Evolutionary conservation across 2,888 invertebrate genomes (phyloP).

Genomic region (Operophtera brumata): DNA sequence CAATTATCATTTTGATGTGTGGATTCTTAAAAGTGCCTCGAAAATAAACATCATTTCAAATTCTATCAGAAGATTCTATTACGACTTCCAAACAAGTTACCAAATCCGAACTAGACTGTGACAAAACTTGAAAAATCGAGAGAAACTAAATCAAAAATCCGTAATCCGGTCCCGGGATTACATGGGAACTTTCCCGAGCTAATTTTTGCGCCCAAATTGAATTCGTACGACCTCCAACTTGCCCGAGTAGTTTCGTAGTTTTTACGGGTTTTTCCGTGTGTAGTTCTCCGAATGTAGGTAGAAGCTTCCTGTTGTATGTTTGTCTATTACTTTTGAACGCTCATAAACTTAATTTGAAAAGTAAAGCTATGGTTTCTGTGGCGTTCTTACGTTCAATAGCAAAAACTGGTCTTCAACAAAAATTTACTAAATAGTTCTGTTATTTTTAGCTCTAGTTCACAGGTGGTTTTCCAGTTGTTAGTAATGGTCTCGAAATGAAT

Average conservation of each 20-base stretch:
- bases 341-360: background rate
- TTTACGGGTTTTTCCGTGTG: constrained; percentile 19
- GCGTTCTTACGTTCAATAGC: too few species aligned
- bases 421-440: too few species aligned
- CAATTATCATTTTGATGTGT: too few species aligned
- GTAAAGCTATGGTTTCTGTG: background rate
- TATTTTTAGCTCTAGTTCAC: too few species aligned
- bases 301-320: background rate
- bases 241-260: constrained; percentile 26
- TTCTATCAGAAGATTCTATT: constrained; percentile 6
- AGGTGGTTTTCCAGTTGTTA: too few species aligned
- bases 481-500: too few species aligned
- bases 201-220: constrained; percentile 51
- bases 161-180: constrained; percentile 40
- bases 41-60: background rate
- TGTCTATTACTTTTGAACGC: background rate
- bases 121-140: constrained; percentile 32
- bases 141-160: constrained; percentile 32
- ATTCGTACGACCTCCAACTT: constrained; percentile 39
- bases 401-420: too few species aligned
- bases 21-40: too few species aligned
- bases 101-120: constrained; percentile 7
- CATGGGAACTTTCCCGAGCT: constrained; percentile 43
- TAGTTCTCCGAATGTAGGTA: constrained; percentile 8
- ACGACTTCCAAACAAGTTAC: constrained; percentile 14